Conservation (phyloP, 2,113 vertebrate genomes). For the Cinclus cinclus region DNA sequence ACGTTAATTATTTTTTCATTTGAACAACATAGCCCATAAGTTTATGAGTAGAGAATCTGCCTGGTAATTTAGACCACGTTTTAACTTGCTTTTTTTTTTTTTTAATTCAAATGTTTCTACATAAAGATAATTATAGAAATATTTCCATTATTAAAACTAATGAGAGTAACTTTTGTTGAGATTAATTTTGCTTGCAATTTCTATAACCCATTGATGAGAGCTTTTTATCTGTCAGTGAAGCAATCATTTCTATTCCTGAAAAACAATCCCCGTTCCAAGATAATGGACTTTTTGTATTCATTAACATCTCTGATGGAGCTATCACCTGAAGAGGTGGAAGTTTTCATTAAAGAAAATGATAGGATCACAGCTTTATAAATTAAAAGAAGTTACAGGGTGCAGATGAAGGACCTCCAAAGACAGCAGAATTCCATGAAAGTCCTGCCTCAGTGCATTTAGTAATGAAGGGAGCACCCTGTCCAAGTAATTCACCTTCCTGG, state of each 20-base stretch:
- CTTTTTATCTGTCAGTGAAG: constrained; percentile 8
- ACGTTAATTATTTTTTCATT: constrained; percentile 43
- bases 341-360: background rate
- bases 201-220: background rate
- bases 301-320: background rate
- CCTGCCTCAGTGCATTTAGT: background rate
- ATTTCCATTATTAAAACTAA: background rate
- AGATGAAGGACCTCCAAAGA: background rate
- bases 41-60: background rate
- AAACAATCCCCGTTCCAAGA: background rate
- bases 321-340: background rate
- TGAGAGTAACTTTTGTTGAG: background rate
- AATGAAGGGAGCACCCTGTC: background rate
- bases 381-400: background rate
- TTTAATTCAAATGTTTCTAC: background rate
- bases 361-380: background rate
- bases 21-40: background rate
- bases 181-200: background rate
- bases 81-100: background rate
- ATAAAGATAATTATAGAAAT: background rate
- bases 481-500: background rate
- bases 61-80: background rate
- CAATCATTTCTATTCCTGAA: background rate
- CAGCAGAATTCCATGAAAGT: background rate
- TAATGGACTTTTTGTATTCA: constrained; percentile 11